These are phyloP conservation scores for Alectoris magna DNA, from an alignment of 2,797 vertebrate genomes.

Conservation along the genomic window DNA sequence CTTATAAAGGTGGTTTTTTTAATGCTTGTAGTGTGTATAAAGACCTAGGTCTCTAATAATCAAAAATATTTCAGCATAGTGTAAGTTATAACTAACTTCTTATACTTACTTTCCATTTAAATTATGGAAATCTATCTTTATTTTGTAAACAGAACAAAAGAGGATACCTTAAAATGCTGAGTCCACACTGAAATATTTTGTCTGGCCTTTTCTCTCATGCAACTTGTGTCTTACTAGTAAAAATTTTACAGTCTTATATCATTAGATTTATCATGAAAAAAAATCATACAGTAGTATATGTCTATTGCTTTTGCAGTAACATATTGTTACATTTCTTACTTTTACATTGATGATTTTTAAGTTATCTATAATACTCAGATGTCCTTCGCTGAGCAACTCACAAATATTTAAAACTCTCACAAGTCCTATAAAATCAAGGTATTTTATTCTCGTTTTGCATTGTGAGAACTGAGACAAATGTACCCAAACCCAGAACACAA, in stretches of 20 bases:
- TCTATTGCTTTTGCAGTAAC: not conserved
- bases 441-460: not conserved
- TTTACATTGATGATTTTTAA: not conserved
- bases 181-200: not conserved
- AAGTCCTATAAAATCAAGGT: not conserved
- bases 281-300: not conserved
- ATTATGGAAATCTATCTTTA: not conserved
- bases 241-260: not conserved
- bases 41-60: constrained; percentile 6
- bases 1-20: constrained; percentile 50
- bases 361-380: rapidly evolving
- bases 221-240: not conserved
- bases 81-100: not conserved
- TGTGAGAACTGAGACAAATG: not conserved
- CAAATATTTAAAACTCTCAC: not conserved
- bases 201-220: not conserved
- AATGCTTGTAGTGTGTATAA: constrained; percentile 10
- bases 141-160: constrained; percentile 8
- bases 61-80: not conserved
- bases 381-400: not conserved
- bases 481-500: not conserved
- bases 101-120: not conserved
- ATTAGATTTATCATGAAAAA: not conserved
- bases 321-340: not conserved
- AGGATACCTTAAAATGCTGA: not conserved